Percentiles rank a stretch among this genome's conserved stretches.
phyloP scores from a whole-genome alignment of 1,140 invertebrate genomes.

The Zophobas morio region DNA sequence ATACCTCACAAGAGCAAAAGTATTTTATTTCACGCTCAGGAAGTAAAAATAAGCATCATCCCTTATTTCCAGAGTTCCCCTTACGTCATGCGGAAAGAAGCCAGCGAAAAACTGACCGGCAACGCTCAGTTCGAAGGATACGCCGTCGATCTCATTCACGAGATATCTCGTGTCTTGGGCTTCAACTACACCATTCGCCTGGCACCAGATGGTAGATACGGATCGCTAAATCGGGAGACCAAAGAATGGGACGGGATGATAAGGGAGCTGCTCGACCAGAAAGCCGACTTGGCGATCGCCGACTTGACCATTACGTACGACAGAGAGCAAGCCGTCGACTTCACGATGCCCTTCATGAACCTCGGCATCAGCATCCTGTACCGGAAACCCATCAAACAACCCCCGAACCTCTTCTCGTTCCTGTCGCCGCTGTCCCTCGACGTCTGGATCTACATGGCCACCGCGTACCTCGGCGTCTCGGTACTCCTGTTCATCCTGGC shows the following conservation, averaged over 20 bases:
- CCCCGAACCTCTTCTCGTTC: constrained; percentile 94
- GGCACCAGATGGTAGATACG: constrained; percentile 81
- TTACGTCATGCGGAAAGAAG: constrained; percentile 92
- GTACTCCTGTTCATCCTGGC: constrained; percentile 93
- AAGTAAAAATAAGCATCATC: neutral
- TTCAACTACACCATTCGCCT: constrained; percentile 92
- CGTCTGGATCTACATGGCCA: constrained; percentile 97
- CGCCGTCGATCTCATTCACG: constrained; percentile 88
- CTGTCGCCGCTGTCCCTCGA: constrained; percentile 93
- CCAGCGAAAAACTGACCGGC: constrained; percentile 83
- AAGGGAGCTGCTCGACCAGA: constrained; percentile 89
- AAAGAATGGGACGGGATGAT: constrained; percentile 96
- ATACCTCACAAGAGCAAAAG: too few relatives aligned
- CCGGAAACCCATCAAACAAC: constrained; percentile 90
- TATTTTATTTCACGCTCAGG: too few relatives aligned
- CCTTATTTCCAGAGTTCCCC: constrained; percentile 81
- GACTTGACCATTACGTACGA: constrained; percentile 96
- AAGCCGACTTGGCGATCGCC: constrained; percentile 92
- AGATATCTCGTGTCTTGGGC: constrained; percentile 89
- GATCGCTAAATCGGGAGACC: constrained; percentile 65
- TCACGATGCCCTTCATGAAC: constrained; percentile 97
- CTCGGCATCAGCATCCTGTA: constrained; percentile 95
- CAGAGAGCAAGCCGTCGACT: constrained; percentile 91
- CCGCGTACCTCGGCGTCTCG: constrained; percentile 93
- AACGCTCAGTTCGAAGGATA: constrained; percentile 93